phyloP scores from a whole-genome alignment of 2,113 vertebrate species.

The Arvicanthis niloticus region DNA sequence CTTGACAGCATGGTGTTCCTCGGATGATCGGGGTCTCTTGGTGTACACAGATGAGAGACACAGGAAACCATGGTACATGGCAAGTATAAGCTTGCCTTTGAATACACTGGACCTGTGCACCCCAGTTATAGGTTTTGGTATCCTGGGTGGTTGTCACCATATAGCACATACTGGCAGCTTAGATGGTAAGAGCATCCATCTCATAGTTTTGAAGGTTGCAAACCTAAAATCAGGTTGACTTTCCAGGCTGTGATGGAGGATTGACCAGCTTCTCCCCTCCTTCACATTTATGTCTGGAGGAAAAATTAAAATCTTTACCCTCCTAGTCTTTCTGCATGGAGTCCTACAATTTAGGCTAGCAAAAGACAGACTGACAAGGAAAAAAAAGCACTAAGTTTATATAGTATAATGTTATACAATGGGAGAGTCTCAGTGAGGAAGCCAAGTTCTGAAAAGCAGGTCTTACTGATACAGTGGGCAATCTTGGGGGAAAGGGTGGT shows the following conservation, averaged over 20 bases:
- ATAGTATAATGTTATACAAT: neutral
- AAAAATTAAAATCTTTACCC: neutral
- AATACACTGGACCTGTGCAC: neutral
- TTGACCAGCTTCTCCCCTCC: neutral
- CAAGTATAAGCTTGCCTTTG: rapidly evolving
- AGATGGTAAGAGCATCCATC: neutral
- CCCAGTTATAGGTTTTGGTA: rapidly evolving
- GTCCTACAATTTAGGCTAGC: neutral
- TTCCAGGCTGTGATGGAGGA: no score
- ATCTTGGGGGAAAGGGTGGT: neutral
- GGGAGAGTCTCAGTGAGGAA: neutral
- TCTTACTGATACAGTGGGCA: neutral
- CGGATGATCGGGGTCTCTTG: rapidly evolving
- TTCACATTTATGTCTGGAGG: neutral
- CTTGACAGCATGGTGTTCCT: no score
- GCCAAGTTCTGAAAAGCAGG: no score
- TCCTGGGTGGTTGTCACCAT: no score
- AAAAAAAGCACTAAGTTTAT: neutral
- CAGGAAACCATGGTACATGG: rapidly evolving
- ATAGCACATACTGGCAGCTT: neutral
- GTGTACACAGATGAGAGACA: neutral
- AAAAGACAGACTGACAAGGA: neutral
- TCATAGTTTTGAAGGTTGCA: neutral
- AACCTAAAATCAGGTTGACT: neutral
- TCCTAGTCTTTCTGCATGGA: neutral